Evolutionary conservation across 2,797 vertebrate genomes (phyloP), one percentile per base, ranked within the genome.

Genomic region (Callimico goeldii): DNA sequence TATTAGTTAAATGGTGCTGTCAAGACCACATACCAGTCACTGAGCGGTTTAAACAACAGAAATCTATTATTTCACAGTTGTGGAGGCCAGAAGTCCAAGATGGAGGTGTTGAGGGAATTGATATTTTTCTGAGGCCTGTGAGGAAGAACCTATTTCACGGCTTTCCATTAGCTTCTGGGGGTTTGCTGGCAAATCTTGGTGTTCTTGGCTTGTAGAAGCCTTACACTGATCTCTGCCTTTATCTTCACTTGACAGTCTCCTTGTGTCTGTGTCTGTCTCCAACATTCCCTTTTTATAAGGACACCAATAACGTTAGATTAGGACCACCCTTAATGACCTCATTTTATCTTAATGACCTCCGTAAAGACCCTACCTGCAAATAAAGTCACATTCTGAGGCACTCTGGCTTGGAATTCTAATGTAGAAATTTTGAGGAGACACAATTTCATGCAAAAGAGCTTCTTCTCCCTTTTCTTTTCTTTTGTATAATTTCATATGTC

Each of bases 321-420:
- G 1, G 5, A 2, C 0, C 8, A 2, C 61, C 1, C 2, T 48
- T 75, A 12, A 73, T 48, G 52, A 90, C 0, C 6, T 82, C 10
- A 28, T 67, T 70, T 80, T 89, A 85, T 24, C 20, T 20, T 77
- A 5, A 41, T 46, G 48, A 50, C 7, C 5, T 61, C 8, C 13
- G 5, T 52, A 48, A 92, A 92, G 13, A 39, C 36, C 10, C 2
- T 41, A 14, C 30, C 20, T 73, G 17, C 17, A 55, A 89, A 72
- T 89, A 15, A 48, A 8, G 9, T 75, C 14, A 67, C 14, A 48
- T 55, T 73, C 46, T 81, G 12, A 20, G 33, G 39, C 55, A 7
- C 5, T 64, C 19, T 7, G 2, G 2, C 50, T 22, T 72, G 55
- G 14, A 17, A 11, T 0, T n/a, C 30, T 24, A 48, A 76, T 1